Evolutionary conservation across 2,113 vertebrate species (phyloP).

Genomic region (Mus spicilegus): DNA sequence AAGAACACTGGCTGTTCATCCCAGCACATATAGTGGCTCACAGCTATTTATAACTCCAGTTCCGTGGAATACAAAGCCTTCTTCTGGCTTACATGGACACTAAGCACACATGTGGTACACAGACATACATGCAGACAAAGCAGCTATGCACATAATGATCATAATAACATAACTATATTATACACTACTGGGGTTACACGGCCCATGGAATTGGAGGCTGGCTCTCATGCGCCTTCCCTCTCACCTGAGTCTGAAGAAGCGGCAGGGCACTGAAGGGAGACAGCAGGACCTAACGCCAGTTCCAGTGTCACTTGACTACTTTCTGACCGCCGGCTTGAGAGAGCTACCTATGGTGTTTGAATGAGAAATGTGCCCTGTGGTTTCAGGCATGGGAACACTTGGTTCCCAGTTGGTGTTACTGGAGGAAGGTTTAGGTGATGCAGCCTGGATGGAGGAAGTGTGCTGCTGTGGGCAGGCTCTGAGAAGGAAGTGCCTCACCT

Average conservation of each 20-base stretch:
- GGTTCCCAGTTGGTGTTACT: background rate
- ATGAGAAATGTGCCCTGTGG: background rate
- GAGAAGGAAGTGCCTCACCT: background rate
- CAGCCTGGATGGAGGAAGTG: background rate
- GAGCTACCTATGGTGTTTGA: background rate
- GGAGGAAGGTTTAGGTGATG: background rate
- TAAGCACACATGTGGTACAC: too few relatives aligned
- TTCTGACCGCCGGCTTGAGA: background rate
- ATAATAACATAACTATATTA: too few relatives aligned
- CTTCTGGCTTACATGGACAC: too few relatives aligned
- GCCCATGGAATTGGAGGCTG: background rate
- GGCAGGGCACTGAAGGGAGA: too few relatives aligned
- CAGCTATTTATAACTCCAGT: too few relatives aligned
- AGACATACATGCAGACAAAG: too few relatives aligned
- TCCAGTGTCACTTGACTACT: background rate
- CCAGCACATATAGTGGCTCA: too few relatives aligned
- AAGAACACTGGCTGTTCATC: too few relatives aligned
- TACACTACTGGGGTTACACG: rapidly evolving
- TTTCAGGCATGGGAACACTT: background rate
- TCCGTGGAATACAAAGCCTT: too few relatives aligned
- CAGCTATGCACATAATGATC: too few relatives aligned
- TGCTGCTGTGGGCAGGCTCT: background rate
- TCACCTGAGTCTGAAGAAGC: background rate
- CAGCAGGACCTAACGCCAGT: background rate
- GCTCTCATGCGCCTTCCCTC: too few relatives aligned